These are phyloP conservation scores for Drosophila bunnanda DNA, from an alignment of 2,888 invertebrate species.

Conservation along the genomic window DNA sequence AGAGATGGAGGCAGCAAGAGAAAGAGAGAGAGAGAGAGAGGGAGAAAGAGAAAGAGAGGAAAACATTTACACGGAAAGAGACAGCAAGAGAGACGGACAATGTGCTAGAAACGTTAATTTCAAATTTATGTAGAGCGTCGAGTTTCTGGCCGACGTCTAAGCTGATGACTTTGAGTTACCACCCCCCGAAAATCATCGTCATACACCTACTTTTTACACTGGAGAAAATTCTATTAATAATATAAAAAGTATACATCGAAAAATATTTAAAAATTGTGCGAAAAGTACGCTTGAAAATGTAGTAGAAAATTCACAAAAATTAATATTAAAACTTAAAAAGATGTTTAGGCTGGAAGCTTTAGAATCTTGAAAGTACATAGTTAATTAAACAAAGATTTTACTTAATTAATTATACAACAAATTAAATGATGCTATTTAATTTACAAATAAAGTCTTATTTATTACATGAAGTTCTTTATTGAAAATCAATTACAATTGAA, in stretches of 20 bases:
- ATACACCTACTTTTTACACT: constrained; percentile 3
- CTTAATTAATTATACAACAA: no score
- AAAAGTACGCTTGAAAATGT: no score
- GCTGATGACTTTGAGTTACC: constrained; percentile 41
- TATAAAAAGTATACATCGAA: accelerated
- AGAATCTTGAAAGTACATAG: no score
- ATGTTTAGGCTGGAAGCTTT: no score
- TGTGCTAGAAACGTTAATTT: constrained; percentile 81
- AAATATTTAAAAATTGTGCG: background rate
- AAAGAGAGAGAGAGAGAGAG: background rate
- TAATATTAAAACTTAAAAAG: no score
- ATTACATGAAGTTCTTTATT: background rate
- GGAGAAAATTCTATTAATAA: background rate
- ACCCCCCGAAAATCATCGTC: constrained; percentile 4
- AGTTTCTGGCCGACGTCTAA: constrained; percentile 67
- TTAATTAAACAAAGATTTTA: no score
- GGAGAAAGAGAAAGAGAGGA: constrained; percentile 15
- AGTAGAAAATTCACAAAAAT: no score
- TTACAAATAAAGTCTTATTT: background rate
- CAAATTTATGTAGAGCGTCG: constrained; percentile 81
- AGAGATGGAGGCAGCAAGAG: background rate
- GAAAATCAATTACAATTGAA: background rate
- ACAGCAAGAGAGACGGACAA: constrained; percentile 27
- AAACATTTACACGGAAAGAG: background rate
- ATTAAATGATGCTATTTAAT: background rate